Conservation (phyloP, 2,113 vertebrate genomes). For the Lethenteron camtschaticum region DNA sequence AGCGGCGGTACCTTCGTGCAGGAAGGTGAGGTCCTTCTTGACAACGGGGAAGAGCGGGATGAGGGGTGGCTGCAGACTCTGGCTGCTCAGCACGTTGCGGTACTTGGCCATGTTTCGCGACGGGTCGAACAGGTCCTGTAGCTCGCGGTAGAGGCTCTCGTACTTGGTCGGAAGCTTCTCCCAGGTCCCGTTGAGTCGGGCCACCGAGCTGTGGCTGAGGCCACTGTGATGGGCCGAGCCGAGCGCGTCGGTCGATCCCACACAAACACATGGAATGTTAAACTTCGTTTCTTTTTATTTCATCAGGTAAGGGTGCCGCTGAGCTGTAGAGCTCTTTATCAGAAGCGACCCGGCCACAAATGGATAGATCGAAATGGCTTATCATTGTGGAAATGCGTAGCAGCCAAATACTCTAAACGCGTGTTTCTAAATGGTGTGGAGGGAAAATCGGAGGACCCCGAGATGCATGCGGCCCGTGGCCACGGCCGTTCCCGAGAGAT, state of each 20-base stretch:
- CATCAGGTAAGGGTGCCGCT: too few species aligned
- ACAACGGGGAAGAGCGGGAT: slow-evolving; percentile 94
- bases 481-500: too few species aligned
- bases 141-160: slow-evolving; percentile 84
- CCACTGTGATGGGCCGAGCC: slow-evolving; percentile 32
- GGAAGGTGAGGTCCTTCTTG: slow-evolving; percentile 96
- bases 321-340: too few species aligned
- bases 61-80: slow-evolving; percentile 84
- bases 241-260: slow-evolving; percentile 1
- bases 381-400: too few species aligned
- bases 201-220: slow-evolving; percentile 75
- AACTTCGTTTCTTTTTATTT: background rate
- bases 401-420: too few species aligned
- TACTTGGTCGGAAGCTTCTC: slow-evolving; percentile 97
- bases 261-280: background rate
- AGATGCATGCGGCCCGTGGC: too few species aligned
- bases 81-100: slow-evolving; percentile 82
- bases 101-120: slow-evolving; percentile 99
- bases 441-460: too few species aligned
- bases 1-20: slow-evolving; percentile 55
- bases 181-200: slow-evolving; percentile 84
- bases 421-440: too few species aligned
- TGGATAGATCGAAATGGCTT: too few species aligned
- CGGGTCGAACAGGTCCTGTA: slow-evolving; percentile 93
- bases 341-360: too few species aligned